These are phyloP conservation scores for Eupithecia pulchellata DNA, from an alignment of 2,888 invertebrate species.

Conservation along the genomic window DNA sequence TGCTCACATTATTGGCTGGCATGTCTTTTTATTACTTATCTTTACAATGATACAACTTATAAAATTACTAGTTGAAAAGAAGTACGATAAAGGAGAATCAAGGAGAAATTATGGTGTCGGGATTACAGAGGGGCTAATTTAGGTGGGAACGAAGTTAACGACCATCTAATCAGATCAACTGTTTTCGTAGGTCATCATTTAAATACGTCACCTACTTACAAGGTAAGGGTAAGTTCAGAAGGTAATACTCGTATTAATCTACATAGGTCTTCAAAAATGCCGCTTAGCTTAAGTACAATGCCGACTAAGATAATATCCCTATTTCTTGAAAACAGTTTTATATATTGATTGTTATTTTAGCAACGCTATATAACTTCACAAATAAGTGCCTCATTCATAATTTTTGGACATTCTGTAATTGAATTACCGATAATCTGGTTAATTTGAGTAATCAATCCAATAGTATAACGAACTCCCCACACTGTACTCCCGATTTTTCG, in stretches of 20 bases:
- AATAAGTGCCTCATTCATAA: neutral
- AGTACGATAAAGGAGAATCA: neutral
- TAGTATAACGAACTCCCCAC: neutral
- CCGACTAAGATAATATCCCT: neutral
- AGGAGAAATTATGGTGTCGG: neutral
- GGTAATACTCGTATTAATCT: slow-evolving; percentile 4
- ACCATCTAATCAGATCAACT: slow-evolving; percentile 13
- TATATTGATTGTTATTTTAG: neutral
- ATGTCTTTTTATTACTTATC: slow-evolving; percentile 18
- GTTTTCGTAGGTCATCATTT: slow-evolving; percentile 15
- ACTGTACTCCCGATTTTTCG: neutral
- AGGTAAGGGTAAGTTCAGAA: neutral
- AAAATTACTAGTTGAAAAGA: neutral
- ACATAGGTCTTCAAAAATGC: slow-evolving; percentile 5
- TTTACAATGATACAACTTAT: slow-evolving; percentile 1
- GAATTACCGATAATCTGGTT: neutral
- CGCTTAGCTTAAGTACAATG: slow-evolving; percentile 17
- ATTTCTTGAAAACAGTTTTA: slow-evolving; percentile 7
- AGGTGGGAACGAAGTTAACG: slow-evolving; percentile 14
- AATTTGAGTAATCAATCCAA: neutral
- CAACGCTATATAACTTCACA: neutral
- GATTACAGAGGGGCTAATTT: neutral
- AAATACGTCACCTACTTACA: neutral
- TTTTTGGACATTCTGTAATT: neutral
- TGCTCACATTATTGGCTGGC: slow-evolving; percentile 23